Conservation (phyloP, 2,797 vertebrate species). For the Lutra lutra region DNA sequence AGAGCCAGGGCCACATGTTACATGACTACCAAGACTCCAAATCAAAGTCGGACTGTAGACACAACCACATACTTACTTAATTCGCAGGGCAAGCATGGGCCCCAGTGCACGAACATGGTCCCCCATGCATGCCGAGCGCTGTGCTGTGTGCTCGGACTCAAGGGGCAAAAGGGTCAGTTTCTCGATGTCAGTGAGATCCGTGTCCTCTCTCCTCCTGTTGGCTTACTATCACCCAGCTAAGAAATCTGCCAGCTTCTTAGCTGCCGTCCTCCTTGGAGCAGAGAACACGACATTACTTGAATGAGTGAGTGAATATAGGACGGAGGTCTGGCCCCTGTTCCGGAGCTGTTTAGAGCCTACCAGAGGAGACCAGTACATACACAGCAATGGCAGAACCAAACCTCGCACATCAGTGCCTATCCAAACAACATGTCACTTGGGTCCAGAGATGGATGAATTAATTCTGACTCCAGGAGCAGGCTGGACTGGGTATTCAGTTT, state of each 20-base stretch:
- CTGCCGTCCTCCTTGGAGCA: neutral
- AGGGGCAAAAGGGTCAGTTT: neutral
- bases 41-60: neutral
- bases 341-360: no score
- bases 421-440: rapidly evolving
- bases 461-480: neutral
- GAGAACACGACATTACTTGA: neutral
- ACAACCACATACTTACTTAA: neutral
- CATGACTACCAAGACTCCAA: rapidly evolving
- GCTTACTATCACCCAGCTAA: neutral
- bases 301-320: neutral
- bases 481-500: neutral
- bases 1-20: neutral
- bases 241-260: neutral
- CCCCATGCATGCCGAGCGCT: neutral
- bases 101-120: no score
- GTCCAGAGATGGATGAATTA: neutral
- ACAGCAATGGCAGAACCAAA: rapidly evolving
- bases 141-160: rapidly evolving
- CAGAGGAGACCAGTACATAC: no score
- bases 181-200: neutral
- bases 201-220: rapidly evolving
- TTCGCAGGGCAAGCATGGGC: neutral
- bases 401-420: rapidly evolving
- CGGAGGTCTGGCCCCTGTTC: neutral